Evolutionary conservation across 35 echinoderm and acorn worm genomes (phyloP), one percentile per base, ranked within the genome.

Genomic region (Lytechinus pictus): DNA sequence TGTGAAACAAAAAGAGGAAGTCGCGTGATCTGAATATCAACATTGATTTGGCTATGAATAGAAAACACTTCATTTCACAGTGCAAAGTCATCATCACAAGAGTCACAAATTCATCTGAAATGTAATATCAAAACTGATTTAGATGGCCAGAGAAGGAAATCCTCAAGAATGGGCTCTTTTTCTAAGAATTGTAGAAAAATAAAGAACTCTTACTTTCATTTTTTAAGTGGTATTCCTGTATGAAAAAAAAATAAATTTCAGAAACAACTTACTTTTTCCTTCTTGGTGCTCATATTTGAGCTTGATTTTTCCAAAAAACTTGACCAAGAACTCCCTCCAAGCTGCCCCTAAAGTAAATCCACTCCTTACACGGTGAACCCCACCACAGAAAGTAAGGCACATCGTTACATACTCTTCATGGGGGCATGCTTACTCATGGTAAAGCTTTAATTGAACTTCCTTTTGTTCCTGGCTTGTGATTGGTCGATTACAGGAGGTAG

Each of bases 211-310:
- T 28, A 8, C 16, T 7, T 52, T 54, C 88, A 13, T 5, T 8
- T 24, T 19, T 19, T 79, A 6, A 24, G 19, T 24, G 21, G 19
- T 79, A 24, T 5, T 14, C 19, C 66, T 79, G 7, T 16, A 24
- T 79, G 3, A 24, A 5, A 79, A 79, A 24, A 90, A 6, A 54
- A 52, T 52, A 9, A 9, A 90, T 29, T 13, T 12, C 51, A 89
- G 24, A 52, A 90, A 8, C 14, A 3, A 90, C 88, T 90, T 90
- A 90, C 88, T 90, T 90, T 90, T 54, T 52, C 88, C 88, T 52
- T 44, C 88, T 90, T 90, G 88, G 66, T 24, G 66, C 88, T 54
- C 88, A 90, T 90, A 52, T 90, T 90, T 44, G 10, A 90, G 88
- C 88, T 52, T 52, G 28, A 54, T 12, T 54, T 12, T 28, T 52